phyloP scores from a whole-genome alignment of 2,113 vertebrate species.

The Pteropus alecto region DNA sequence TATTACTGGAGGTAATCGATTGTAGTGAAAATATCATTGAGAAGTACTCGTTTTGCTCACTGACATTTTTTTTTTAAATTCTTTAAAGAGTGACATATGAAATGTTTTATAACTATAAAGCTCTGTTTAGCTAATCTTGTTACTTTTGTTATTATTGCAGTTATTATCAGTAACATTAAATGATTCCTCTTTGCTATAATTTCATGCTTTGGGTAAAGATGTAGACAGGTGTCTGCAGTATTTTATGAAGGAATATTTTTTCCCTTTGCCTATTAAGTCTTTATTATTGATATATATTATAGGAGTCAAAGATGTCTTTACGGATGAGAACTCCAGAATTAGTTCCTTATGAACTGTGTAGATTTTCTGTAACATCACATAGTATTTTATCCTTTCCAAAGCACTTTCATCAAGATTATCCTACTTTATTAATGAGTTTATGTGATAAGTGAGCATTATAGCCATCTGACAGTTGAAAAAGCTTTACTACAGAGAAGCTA shows the following conservation, averaged over 20 bases:
- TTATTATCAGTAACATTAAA: conserved; percentile 3
- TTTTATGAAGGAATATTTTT: background rate
- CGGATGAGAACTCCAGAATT: background rate
- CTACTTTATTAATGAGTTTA: background rate
- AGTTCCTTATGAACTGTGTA: background rate
- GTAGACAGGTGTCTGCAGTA: background rate
- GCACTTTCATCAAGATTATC: background rate
- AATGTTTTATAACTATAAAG: background rate
- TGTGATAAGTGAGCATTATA: background rate
- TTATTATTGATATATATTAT: background rate
- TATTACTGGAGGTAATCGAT: background rate
- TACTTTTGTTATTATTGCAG: background rate
- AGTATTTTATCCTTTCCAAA: background rate
- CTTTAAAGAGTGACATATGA: background rate
- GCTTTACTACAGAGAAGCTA: background rate
- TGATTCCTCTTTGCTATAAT: conserved; percentile 18
- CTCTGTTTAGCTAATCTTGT: background rate
- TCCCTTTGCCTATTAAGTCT: background rate
- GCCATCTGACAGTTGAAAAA: background rate
- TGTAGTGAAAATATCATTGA: background rate
- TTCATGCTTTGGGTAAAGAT: conserved; percentile 1
- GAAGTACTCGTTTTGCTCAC: conserved; percentile 5
- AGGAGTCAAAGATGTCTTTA: background rate
- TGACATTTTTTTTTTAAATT: background rate
- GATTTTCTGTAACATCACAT: background rate